Evolutionary conservation across 2,888 invertebrate species (phyloP).

Genomic region (Epinotia ramella): DNA sequence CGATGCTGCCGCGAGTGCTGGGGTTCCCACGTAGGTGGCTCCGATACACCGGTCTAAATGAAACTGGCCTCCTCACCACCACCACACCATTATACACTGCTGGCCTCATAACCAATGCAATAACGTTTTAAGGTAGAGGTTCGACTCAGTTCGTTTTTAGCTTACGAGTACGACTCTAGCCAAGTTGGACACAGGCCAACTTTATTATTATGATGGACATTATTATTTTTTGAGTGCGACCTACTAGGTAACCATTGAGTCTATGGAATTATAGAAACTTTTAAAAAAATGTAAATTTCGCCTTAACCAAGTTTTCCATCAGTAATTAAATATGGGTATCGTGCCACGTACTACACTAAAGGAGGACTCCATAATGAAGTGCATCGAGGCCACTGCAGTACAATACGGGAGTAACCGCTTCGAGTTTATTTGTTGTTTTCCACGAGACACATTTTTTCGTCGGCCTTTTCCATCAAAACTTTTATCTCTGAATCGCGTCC

Average conservation of each 20-base stretch:
- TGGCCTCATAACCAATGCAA: conserved; percentile 54
- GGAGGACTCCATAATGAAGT: conserved; percentile 22
- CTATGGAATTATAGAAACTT: not conserved
- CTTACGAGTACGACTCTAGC: conserved; percentile 18
- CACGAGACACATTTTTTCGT: not conserved
- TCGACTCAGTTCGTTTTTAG: conserved; percentile 37
- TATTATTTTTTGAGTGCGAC: not conserved
- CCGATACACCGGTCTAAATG: conserved; percentile 69
- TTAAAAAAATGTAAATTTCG: conserved; percentile 13
- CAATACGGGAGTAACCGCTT: conserved; percentile 13
- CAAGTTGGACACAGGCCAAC: conserved; percentile 15
- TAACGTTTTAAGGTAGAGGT: conserved; percentile 54
- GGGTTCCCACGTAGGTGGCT: conserved; percentile 58
- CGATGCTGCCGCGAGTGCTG: conserved; percentile 47
- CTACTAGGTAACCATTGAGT: no score
- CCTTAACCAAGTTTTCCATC: conserved; percentile 24
- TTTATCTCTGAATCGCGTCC: not conserved
- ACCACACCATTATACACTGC: conserved; percentile 53
- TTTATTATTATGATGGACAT: conserved; percentile 23
- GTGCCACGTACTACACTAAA: conserved; percentile 8
- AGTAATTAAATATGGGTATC: conserved; percentile 25
- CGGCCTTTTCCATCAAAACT: not conserved
- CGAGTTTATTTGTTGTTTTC: not conserved
- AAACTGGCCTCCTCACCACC: conserved; percentile 61
- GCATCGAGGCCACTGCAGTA: conserved; percentile 8